A percentile compares a stretch with the other conserved stretches of the same genome.
phyloP scores from a whole-genome alignment of 2,888 invertebrate species.

The Hedya salicella region DNA sequence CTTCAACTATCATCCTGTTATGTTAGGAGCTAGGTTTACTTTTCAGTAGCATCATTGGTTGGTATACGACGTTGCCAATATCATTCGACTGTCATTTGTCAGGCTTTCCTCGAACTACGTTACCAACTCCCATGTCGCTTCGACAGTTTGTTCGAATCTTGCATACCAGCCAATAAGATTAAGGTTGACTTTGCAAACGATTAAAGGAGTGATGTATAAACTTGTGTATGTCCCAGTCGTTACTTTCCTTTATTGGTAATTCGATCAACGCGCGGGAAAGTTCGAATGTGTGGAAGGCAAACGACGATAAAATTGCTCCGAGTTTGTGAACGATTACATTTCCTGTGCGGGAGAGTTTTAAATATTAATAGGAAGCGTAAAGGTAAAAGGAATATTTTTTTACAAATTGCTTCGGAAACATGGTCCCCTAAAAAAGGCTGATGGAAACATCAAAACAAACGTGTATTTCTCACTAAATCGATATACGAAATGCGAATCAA shows the following conservation, averaged over 20 bases:
- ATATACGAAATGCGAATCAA: neutral
- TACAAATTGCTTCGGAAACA: neutral
- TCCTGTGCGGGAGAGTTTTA: conserved; percentile 11
- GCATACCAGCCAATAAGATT: neutral
- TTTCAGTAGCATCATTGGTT: neutral
- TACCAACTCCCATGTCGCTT: neutral
- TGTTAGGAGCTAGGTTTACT: neutral
- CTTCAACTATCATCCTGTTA: neutral
- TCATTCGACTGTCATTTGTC: conserved; percentile 16
- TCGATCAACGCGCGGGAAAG: conserved; percentile 31
- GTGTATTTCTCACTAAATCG: neutral
- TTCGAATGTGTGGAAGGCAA: conserved; percentile 20
- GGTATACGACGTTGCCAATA: conserved; percentile 1
- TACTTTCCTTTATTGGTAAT: conserved; percentile 31
- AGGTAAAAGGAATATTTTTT: neutral
- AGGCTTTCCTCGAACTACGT: conserved; percentile 5
- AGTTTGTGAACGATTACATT: conserved; percentile 16
- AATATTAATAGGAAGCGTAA: conserved; percentile 1
- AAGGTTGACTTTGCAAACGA: conserved; percentile 13
- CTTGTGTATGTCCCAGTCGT: neutral
- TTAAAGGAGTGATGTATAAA: neutral
- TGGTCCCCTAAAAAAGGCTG: neutral
- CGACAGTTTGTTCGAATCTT: neutral
- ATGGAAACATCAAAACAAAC: too few species aligned
- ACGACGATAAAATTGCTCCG: conserved; percentile 4